phyloP scores from a whole-genome alignment of 2,888 invertebrate species.

The Acrocera orbiculus region DNA sequence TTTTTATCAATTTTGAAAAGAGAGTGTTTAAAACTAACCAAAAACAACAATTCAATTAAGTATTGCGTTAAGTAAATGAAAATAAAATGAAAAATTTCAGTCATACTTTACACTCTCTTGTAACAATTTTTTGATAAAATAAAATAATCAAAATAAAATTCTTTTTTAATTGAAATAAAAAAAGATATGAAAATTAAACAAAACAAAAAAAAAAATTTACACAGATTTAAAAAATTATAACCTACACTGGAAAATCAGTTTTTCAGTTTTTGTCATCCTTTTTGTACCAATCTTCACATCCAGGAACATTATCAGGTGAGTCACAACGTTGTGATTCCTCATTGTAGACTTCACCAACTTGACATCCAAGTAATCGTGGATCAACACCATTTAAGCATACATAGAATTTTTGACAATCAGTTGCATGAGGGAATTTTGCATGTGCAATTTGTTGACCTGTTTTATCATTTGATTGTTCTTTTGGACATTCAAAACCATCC shows the following conservation, averaged over 20 bases:
- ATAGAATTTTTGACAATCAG: constrained; percentile 82
- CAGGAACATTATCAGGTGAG: constrained; percentile 75
- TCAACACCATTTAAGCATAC: constrained; percentile 73
- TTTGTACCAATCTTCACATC: constrained; percentile 88
- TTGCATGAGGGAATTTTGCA: constrained; percentile 70
- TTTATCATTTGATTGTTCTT: constrained; percentile 42
- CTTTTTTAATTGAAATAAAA: not conserved
- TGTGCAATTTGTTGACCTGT: constrained; percentile 60
- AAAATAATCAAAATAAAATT: too few relatives aligned
- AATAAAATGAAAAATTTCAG: too few relatives aligned
- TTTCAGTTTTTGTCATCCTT: too few relatives aligned
- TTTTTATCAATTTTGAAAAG: too few relatives aligned
- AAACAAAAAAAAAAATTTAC: not conserved
- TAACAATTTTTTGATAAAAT: constrained; percentile 9
- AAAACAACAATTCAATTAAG: too few relatives aligned
- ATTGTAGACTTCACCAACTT: constrained; percentile 80
- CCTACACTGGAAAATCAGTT: too few relatives aligned
- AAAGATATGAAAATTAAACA: not conserved
- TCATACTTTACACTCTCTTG: constrained; percentile 9
- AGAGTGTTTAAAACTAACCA: too few relatives aligned
- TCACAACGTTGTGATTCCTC: constrained; percentile 70
- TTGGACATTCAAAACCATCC: constrained; percentile 76
- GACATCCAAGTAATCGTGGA: constrained; percentile 75
- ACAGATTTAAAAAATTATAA: constrained; percentile 1
- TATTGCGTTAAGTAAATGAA: too few relatives aligned